Evolutionary conservation across 2,797 vertebrate species (phyloP), one percentile per base, ranked within the genome.

Genomic region (Sebastes dallii): DNA sequence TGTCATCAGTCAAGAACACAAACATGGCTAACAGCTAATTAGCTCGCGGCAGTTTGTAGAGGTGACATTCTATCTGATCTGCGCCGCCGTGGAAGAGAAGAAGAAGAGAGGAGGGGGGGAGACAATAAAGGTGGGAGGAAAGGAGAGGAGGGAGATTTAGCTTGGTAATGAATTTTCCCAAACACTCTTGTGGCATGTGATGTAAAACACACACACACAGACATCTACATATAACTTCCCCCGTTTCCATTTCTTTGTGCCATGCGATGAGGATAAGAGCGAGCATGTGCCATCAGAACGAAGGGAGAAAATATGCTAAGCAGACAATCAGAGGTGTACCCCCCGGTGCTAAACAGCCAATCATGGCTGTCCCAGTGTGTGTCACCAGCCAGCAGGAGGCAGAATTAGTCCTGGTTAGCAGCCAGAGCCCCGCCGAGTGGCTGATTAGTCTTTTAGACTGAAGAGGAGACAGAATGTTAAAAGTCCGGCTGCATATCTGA

Each of bases 51-150:
- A 96, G 97, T 98, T 98, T 97, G 96, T 89, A 90, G 87, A 93
- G 97, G 97, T 98, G 97, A 98, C 97, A 97, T 97, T 97, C 97
- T 97, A 96, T 97, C 96, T 97, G 97, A 97, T 96, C 96, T 96
- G 96, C 94, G 95, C 95, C 77, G 94, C 94, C 92, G 95, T 16
- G 94, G 96, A 94, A 95, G 81, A 95, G 95, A 72, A 72, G 75
- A 62, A 50, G 60, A 62, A 82, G 70, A 65, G 39, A 42, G 13
- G 39, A 42, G 39, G 13, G 46, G 94, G 94, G 95, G 61, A 42
- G 20, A 72, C 66, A 89, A 86, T 83, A 75, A 86, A 81, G 42
- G 72, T 55, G 66, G 73, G 68, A 78, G 52, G 2, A 55, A 62
- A 72, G 61, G 34, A 55, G 30, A 54, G 66, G 61, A 27, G 69